Evolutionary conservation across 2,113 vertebrate species (phyloP).

Genomic region (Mesembrinibis cayennensis): DNA sequence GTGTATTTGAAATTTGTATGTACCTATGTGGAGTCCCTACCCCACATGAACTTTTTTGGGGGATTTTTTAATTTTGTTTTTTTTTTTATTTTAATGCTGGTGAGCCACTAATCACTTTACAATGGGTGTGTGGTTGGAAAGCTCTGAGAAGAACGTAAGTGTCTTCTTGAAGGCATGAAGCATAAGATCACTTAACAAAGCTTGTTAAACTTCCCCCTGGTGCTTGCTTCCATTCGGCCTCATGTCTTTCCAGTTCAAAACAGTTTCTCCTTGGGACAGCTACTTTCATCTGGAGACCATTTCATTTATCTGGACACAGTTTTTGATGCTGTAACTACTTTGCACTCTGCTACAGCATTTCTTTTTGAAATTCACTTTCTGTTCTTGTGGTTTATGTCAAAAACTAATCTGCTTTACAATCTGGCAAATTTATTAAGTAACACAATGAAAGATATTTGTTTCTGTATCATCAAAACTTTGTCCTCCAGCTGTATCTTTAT

Average conservation of each 20-base stretch:
- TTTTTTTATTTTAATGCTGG: background rate
- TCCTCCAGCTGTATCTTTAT: background rate
- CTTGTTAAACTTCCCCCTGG: background rate
- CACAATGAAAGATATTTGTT: background rate
- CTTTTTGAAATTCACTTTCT: background rate
- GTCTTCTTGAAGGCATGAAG: background rate
- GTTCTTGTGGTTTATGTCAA: background rate
- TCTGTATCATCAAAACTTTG: background rate
- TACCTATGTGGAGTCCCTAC: background rate
- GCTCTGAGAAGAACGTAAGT: fast-evolving
- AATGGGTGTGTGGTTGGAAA: background rate
- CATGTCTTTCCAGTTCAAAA: background rate
- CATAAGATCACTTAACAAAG: background rate
- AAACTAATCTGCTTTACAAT: background rate
- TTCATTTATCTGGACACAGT: background rate
- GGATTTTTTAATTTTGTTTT: background rate
- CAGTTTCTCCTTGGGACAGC: background rate
- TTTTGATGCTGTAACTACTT: background rate
- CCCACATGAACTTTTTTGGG: fast-evolving
- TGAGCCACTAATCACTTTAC: background rate
- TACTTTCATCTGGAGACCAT: background rate
- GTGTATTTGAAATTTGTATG: background rate
- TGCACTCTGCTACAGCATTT: background rate
- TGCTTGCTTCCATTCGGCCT: background rate
- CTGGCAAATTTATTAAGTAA: background rate